These are phyloP conservation scores for Eristalis arbustorum DNA, from an alignment of 2,888 invertebrate species.

Conservation along the genomic window DNA sequence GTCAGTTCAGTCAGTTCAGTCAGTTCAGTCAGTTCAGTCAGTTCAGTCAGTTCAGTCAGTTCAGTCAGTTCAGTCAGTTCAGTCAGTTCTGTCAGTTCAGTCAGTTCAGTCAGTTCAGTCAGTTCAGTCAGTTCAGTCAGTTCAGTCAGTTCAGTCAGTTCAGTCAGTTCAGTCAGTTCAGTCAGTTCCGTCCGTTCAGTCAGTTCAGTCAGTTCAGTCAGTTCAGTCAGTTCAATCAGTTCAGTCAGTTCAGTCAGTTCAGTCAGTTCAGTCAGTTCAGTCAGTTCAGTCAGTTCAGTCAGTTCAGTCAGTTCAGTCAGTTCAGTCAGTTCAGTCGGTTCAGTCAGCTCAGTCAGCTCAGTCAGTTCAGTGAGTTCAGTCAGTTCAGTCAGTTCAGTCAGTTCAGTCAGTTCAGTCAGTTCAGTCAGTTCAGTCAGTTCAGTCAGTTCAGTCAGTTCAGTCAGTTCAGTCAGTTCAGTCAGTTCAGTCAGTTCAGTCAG, in stretches of 20 bases:
- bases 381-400: background rate
- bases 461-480: background rate
- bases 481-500: background rate
- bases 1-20: background rate
- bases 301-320: background rate
- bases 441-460: background rate
- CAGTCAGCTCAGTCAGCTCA: background rate
- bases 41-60: background rate
- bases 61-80: background rate
- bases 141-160: background rate
- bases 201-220: background rate
- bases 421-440: background rate
- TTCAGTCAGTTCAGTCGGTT: background rate
- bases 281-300: background rate
- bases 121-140: background rate
- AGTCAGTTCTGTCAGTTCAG: background rate
- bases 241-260: background rate
- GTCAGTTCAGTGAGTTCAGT: background rate
- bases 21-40: background rate
- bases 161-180: background rate
- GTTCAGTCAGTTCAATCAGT: background rate
- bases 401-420: background rate
- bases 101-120: background rate
- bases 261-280: background rate
- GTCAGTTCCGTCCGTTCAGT: background rate